phyloP scores from a whole-genome alignment of 2,113 vertebrate genomes.

The Microtus ochrogaster region DNA sequence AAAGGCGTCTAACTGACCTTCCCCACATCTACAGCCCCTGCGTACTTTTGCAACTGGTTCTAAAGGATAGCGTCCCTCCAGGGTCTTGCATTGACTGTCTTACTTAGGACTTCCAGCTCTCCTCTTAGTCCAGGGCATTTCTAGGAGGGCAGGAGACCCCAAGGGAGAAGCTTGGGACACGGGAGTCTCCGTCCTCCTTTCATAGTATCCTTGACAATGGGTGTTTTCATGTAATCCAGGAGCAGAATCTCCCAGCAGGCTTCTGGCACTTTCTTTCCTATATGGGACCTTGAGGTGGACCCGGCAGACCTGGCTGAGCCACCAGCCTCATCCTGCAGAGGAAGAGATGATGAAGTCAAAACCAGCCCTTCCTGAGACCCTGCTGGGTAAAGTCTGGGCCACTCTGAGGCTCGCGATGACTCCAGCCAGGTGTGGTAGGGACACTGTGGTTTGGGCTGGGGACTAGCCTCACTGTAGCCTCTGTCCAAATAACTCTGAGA shows the following conservation, averaged over 20 bases:
- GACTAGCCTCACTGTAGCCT: neutral
- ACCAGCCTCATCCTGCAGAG: neutral
- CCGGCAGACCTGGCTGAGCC: too few relatives aligned
- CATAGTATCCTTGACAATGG: too few relatives aligned
- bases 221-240: too few relatives aligned
- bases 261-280: fast-evolving
- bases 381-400: neutral
- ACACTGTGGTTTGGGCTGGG: fast-evolving
- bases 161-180: neutral
- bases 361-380: neutral
- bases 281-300: neutral
- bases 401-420: neutral
- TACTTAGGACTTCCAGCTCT: neutral
- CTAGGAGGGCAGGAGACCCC: neutral
- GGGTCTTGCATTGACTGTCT: neutral
- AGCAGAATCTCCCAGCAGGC: neutral
- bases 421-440: neutral
- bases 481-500: neutral
- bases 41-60: fast-evolving
- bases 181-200: fast-evolving
- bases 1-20: neutral
- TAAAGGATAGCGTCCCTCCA: neutral
- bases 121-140: neutral
- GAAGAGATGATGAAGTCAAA: fast-evolving
- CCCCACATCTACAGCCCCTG: fast-evolving